These are phyloP conservation scores for Drosophila seclusa DNA, from an alignment of 2,888 invertebrate genomes.

Conservation along the genomic window DNA sequence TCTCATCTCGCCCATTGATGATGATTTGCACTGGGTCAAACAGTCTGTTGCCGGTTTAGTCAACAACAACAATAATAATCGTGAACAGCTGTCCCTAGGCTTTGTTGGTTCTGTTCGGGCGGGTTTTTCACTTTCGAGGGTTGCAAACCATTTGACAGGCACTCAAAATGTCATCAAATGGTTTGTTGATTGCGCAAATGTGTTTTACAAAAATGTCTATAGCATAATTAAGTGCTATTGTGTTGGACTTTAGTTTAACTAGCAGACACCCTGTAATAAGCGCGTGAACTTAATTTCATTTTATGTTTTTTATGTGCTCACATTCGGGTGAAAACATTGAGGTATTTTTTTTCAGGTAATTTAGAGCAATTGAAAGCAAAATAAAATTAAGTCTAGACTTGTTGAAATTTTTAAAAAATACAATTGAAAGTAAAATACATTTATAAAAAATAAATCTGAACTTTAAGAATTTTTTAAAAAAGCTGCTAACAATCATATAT, in stretches of 20 bases:
- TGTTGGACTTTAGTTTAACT: neutral
- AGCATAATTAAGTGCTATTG: conserved; percentile 56
- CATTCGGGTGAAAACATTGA: neutral
- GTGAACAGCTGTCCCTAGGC: conserved; percentile 61
- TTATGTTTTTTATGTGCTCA: neutral
- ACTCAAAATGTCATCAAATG: conserved; percentile 74
- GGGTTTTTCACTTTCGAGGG: conserved; percentile 30
- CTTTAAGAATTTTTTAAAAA: neutral
- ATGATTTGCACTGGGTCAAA: conserved; percentile 16
- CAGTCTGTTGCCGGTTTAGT: conserved; percentile 37
- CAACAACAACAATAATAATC: conserved; percentile 3
- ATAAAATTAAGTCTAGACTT: too few relatives aligned
- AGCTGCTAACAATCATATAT: neutral
- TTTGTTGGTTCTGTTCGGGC: conserved; percentile 6
- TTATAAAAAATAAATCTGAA: neutral
- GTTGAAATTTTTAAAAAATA: neutral
- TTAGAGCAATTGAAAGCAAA: neutral
- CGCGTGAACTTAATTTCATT: neutral
- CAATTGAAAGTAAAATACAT: neutral
- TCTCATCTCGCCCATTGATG: conserved; percentile 25
- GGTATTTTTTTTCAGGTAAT: neutral
- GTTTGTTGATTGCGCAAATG: conserved; percentile 55
- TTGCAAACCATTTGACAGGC: conserved; percentile 55
- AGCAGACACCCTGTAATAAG: conserved; percentile 15
- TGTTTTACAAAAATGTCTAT: conserved; percentile 34